Percentiles rank a stretch among this genome's conserved stretches.
Evolutionary conservation across 2,113 vertebrate genomes (phyloP).

Genomic region (Petaurus breviceps): DNA sequence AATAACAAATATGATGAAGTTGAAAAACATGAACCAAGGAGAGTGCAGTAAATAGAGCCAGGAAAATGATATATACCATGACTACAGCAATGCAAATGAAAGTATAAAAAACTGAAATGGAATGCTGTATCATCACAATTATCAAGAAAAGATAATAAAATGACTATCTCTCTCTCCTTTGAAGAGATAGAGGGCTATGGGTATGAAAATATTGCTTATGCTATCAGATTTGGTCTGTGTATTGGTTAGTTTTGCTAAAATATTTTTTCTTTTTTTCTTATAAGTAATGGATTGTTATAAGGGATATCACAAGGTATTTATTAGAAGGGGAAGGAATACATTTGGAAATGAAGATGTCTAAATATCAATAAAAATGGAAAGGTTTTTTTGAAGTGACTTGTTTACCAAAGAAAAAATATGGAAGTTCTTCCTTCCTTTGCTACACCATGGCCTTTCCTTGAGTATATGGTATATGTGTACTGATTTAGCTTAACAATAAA

Average conservation of each 20-base stretch:
- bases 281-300: background rate
- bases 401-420: background rate
- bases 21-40: background rate
- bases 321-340: background rate
- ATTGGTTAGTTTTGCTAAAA: background rate
- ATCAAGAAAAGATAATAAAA: background rate
- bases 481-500: background rate
- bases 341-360: no score
- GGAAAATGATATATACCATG: background rate
- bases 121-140: background rate
- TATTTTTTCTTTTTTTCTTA: background rate
- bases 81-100: background rate
- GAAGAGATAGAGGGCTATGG: background rate
- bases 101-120: background rate
- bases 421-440: background rate
- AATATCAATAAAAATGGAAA: background rate
- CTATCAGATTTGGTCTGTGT: background rate
- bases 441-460: background rate
- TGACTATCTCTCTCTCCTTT: background rate
- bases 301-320: background rate
- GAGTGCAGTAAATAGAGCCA: background rate
- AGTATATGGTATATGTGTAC: background rate
- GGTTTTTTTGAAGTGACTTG: background rate
- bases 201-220: background rate
- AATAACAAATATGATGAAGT: background rate